phyloP scores from a whole-genome alignment of 2,888 invertebrate genomes.

The Rhopalosiphum nymphaeae region DNA sequence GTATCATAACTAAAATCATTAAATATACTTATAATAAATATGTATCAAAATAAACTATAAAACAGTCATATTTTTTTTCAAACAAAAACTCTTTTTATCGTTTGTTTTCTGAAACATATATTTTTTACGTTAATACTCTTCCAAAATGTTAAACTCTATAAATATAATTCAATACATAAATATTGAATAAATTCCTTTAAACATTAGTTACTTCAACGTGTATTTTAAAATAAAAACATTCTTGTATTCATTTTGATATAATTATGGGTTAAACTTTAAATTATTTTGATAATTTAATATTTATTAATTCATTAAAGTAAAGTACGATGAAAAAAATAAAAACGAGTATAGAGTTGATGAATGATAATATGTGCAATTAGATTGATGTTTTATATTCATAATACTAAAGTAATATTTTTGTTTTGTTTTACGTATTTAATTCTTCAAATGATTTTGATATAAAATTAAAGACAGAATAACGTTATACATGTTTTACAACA shows the following conservation, averaged over 20 bases:
- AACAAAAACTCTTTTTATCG: background rate
- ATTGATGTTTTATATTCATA: background rate
- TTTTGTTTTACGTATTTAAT: background rate
- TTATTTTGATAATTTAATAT: background rate
- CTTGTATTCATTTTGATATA: background rate
- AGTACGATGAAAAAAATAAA: background rate
- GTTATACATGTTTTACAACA: background rate
- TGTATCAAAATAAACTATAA: background rate
- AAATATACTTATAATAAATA: background rate
- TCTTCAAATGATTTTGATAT: background rate
- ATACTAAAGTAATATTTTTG: background rate
- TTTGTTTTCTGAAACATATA: constrained; percentile 5
- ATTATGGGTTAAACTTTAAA: background rate
- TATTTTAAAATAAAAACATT: background rate
- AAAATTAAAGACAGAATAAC: background rate
- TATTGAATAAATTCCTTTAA: constrained; percentile 9
- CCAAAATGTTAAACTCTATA: background rate
- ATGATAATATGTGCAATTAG: background rate
- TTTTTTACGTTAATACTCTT: constrained; percentile 15
- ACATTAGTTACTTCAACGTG: background rate
- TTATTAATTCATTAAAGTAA: background rate
- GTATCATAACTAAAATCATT: background rate
- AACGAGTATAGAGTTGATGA: background rate
- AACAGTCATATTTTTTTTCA: background rate
- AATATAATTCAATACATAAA: constrained; percentile 14